Evolutionary conservation across 2,797 vertebrate species (phyloP).

Genomic region (Hippopotamyrus pictus): DNA sequence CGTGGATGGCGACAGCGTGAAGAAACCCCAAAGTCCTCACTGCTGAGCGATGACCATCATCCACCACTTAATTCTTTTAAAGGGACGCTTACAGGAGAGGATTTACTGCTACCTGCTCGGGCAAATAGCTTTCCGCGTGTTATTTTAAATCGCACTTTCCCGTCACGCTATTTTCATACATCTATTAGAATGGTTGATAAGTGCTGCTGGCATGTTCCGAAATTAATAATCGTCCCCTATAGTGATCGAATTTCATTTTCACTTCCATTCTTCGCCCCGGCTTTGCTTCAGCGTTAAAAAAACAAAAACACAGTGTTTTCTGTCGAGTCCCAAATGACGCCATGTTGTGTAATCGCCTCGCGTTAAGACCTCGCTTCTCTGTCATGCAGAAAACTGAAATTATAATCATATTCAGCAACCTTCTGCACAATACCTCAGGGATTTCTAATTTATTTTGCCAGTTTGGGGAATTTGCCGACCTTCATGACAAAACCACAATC

Average conservation of each 20-base stretch:
- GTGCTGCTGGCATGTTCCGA: not conserved
- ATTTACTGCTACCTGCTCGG: slow-evolving; percentile 55
- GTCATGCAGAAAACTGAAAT: not conserved
- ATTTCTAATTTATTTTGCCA: slow-evolving; percentile 16
- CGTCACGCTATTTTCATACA: not conserved
- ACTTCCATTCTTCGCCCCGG: not conserved
- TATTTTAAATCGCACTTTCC: slow-evolving; percentile 28
- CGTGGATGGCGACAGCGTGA: slow-evolving; percentile 36
- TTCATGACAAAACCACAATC: slow-evolving; percentile 10
- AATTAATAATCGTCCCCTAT: not conserved
- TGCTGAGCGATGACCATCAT: slow-evolving; percentile 40
- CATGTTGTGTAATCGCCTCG: not conserved
- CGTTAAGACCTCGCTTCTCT: not conserved
- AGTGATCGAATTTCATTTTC: not conserved
- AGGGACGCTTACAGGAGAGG: slow-evolving; percentile 50
- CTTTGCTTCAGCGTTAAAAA: not conserved
- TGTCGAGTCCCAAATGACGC: not conserved
- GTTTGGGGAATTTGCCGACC: slow-evolving; percentile 14
- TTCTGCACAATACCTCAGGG: not conserved
- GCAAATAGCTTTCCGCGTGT: slow-evolving; percentile 57
- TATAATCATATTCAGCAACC: not conserved
- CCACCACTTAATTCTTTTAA: slow-evolving; percentile 44
- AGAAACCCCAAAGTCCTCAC: slow-evolving; percentile 32
- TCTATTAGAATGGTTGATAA: slow-evolving; percentile 8
- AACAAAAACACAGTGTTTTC: not conserved